Base-by-base conservation (phyloP, 2,797 vertebrate genomes). In the Oreortyx pictus region DNA sequence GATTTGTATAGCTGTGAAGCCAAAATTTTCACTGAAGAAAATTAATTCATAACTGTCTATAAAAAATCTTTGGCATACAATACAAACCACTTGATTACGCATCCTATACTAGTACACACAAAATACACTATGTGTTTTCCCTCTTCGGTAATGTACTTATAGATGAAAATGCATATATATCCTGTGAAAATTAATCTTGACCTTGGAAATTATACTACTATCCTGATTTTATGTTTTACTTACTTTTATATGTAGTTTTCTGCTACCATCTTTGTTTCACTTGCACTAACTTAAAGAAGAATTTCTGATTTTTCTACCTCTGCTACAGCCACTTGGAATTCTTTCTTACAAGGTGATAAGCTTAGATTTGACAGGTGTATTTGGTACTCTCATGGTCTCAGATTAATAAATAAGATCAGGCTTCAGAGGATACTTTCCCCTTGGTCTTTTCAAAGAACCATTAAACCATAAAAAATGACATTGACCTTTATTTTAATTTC, bases 401-500 rank as follows among this genome's bases (percentile, higher is more conserved):
- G 44, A 35, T 47, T 95, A 92, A 96, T 93, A 97, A 96, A 97
- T 94, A 89, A 52, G 35, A 94, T 90, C 65, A 86, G 61, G 60
- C 62, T 94, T 94, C 88, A 85, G 79, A 95, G 44, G 18, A 33
- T 86, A 81, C 50, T 33, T 94, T 93, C 75, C 52, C 77, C 66
- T 89, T 94, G 83, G 60, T 91, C 92, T 95, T 92, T 93, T 91
- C 86, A 92, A 90, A 94, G 68, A 94, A 57, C 39, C 44, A 97
- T 86, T 64, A 76, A 95, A 49, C 82, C 76, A 61, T 97, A 89
- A 97, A 96, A 94, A 95, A 80, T 88, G 31, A 64, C 77, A 92
- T 97, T 97, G 96, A 97, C 94, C 89, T 97, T 97, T 96, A 86
- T 95, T 97, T 96, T 94, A 92, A 96, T 96, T 94, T 49, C 14